These are phyloP conservation scores for Gorsachius magnificus DNA, from an alignment of 2,797 vertebrate species.

Conservation along the genomic window DNA sequence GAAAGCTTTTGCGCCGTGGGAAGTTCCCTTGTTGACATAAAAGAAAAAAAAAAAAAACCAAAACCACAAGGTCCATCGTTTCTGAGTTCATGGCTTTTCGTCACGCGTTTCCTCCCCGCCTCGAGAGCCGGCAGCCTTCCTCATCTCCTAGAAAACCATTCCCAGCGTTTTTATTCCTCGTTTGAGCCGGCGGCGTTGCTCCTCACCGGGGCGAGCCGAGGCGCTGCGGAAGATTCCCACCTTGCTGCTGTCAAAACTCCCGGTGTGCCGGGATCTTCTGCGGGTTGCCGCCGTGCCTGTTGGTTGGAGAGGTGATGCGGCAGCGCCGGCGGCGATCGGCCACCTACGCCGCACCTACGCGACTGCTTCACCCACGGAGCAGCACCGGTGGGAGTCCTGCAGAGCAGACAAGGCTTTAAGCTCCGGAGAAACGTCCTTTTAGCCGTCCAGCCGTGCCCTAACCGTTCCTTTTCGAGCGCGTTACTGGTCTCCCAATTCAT, in stretches of 20 bases:
- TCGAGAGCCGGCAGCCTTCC: background rate
- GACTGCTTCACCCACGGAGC: background rate
- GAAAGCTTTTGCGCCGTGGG: background rate
- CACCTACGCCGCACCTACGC: rapidly evolving
- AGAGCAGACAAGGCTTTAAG: background rate
- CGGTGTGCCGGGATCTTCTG: rapidly evolving
- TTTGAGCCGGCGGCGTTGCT: background rate
- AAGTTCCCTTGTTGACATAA: background rate
- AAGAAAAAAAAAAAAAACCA: too few species aligned
- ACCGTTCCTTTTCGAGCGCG: rapidly evolving
- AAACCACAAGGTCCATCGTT: background rate
- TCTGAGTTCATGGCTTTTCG: background rate
- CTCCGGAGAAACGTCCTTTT: background rate
- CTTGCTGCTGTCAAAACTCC: background rate
- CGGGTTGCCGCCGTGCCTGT: rapidly evolving
- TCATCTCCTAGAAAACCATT: background rate
- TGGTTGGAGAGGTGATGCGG: background rate
- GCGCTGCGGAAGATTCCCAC: background rate
- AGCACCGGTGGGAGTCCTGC: background rate
- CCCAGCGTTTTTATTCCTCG: rapidly evolving
- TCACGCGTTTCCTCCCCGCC: background rate
- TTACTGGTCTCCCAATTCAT: background rate
- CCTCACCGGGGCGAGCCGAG: background rate
- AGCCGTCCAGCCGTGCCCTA: background rate
- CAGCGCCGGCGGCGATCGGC: background rate